Evolutionary conservation across 2,797 vertebrate species (phyloP), one percentile per base, ranked within the genome.

Genomic region (Hozukius guyotensis): DNA sequence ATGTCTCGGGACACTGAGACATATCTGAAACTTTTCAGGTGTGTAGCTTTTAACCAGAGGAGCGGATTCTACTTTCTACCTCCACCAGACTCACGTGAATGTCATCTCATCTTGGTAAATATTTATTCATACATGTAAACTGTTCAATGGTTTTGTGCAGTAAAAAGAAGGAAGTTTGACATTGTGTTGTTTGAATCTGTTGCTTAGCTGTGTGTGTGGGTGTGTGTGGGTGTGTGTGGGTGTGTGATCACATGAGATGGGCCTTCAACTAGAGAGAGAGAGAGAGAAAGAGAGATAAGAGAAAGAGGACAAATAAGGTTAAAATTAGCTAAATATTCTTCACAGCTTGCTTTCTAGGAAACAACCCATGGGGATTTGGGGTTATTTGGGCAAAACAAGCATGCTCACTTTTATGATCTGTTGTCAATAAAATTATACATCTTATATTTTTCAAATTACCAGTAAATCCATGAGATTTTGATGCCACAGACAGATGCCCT

Each of bases 91-190:
- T 84, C 75, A 62, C 24, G 63, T 80, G 66, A 88, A 87, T 82
- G 78, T 91, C 69, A 87, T 87, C 69, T 85, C 84, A 74, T 57
- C 20, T 76, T 68, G 88, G 83, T 83, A 83, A 64, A 90, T 82
- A 82, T 88, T 75, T 80, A 75, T 86, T 78, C 20, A 7, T 71
- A n/a, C 49, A 22, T 53, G 49, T n/a, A 18, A 55, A 6, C 10
- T 56, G 67, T 75, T 85, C 27, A 70, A 60, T 56, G 46, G 81
- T 72, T 88, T 66, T 82, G 20, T 76, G 64, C 16, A 88, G 77
- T 84, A 78, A 88, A 88, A 91, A 66, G 12, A 55, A 86, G 25
- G 25, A 71, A 56, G 25, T 75, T 66, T 78, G 25, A 77, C 49
- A 74, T 24, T 61, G 6, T 38, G 32, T 42, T 18, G 8, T 69